Conservation (phyloP, 2,797 vertebrate genomes). For the Cyprinella venusta region DNA sequence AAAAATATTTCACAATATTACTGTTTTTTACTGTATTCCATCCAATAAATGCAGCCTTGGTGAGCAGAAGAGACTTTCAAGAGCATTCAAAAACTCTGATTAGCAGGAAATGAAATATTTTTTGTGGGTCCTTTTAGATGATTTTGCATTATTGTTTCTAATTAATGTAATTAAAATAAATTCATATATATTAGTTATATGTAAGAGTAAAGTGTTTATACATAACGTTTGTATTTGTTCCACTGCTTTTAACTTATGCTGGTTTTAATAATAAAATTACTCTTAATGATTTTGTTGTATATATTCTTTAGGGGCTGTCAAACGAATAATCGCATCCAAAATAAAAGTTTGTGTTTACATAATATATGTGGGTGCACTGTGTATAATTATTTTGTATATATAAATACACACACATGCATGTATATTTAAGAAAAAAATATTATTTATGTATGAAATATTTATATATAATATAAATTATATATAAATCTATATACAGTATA, state of each 20-base stretch:
- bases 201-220: background rate
- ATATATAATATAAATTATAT: too few species aligned
- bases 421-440: too few species aligned
- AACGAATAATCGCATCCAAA: too few species aligned
- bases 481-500: too few species aligned
- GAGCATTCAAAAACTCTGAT: background rate
- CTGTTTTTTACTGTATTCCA: background rate
- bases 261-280: background rate
- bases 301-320: too few species aligned
- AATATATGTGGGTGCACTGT: too few species aligned
- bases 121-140: background rate
- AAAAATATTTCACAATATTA: background rate
- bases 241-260: background rate
- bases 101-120: background rate
- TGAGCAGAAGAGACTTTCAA: background rate
- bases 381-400: too few species aligned
- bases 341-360: too few species aligned
- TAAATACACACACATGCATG: too few species aligned
- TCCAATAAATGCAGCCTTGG: background rate
- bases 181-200: background rate
- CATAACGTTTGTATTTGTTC: background rate
- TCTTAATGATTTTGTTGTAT: too few species aligned
- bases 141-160: background rate
- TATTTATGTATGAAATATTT: too few species aligned
- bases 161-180: background rate